A percentile compares a stretch with the other conserved stretches of the same genome.
These are phyloP conservation scores for Spicauda simplicius DNA, from an alignment of 2,888 invertebrate species.

Conservation along the genomic window DNA sequence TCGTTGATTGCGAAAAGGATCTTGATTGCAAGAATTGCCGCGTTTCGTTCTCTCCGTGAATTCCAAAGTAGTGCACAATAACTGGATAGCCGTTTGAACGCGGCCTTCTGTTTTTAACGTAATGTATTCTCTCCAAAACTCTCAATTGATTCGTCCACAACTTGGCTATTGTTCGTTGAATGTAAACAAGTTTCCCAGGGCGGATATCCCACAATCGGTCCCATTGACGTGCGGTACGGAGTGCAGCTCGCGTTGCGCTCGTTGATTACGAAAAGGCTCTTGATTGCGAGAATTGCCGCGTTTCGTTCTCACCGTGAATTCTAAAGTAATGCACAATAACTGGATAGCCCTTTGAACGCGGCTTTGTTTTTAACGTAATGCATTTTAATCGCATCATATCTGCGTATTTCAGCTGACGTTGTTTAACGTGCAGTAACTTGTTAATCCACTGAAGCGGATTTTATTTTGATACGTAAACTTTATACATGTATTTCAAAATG, in stretches of 20 bases:
- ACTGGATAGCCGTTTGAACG: background rate
- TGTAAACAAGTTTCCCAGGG: slow-evolving; percentile 11
- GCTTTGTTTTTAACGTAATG: background rate
- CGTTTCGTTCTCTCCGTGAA: slow-evolving; percentile 9
- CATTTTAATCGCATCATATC: background rate
- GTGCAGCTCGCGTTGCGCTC: slow-evolving; percentile 3
- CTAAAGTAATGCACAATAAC: slow-evolving; percentile 15
- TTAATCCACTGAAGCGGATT: background rate
- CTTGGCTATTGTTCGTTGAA: background rate
- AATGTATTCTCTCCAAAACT: too few species aligned
- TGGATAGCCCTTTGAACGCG: background rate
- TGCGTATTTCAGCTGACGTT: background rate
- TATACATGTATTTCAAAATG: too few species aligned
- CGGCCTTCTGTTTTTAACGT: background rate
- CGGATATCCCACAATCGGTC: slow-evolving; percentile 17
- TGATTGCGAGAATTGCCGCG: slow-evolving; percentile 16
- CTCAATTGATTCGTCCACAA: slow-evolving; percentile 2
- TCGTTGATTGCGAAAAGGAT: slow-evolving; percentile 14
- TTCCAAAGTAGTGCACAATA: slow-evolving; percentile 12
- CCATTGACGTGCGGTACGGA: slow-evolving; percentile 12
- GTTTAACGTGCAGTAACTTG: too few species aligned
- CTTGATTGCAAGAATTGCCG: slow-evolving; percentile 18
- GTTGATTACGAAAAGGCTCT: slow-evolving; percentile 16
- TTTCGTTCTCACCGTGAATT: slow-evolving; percentile 9
- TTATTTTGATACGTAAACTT: background rate